A percentile compares a stretch with the other conserved stretches of the same genome.
Conservation (phyloP, 2,113 vertebrate genomes). For the Ageneiosus marmoratus region DNA sequence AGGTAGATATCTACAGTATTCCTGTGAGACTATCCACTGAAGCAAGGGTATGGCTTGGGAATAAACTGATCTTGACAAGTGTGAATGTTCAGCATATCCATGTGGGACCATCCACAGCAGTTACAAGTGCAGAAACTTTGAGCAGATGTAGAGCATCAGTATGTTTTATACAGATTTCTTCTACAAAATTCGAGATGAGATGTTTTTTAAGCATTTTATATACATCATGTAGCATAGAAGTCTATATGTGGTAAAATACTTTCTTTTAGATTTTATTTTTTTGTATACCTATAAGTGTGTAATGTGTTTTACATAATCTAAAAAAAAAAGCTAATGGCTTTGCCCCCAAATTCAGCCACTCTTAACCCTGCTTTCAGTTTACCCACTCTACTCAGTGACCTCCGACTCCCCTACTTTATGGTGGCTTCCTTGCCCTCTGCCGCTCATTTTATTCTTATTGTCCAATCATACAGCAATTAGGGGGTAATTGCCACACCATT, state of each 20-base stretch:
- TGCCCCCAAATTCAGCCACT: not conserved
- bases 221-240: not conserved
- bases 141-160: not conserved
- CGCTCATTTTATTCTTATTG: conserved; percentile 10
- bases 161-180: too few species aligned
- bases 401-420: not conserved
- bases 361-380: not conserved
- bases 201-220: not conserved
- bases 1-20: not conserved
- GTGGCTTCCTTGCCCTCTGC: conserved; percentile 29
- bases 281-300: too few species aligned
- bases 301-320: too few species aligned
- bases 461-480: conserved; percentile 57
- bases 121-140: not conserved
- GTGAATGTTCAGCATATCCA: not conserved
- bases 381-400: not conserved
- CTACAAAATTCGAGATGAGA: not conserved
- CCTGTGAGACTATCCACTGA: not conserved
- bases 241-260: too few species aligned
- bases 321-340: not conserved
- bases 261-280: too few species aligned
- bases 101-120: not conserved
- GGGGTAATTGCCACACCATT: conserved; percentile 57
- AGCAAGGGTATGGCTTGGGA: not conserved
- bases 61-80: not conserved